A percentile compares a stretch with the other conserved stretches of the same genome.
phyloP scores from a whole-genome alignment of 2,888 invertebrate genomes.

The Hypena proboscidalis region DNA sequence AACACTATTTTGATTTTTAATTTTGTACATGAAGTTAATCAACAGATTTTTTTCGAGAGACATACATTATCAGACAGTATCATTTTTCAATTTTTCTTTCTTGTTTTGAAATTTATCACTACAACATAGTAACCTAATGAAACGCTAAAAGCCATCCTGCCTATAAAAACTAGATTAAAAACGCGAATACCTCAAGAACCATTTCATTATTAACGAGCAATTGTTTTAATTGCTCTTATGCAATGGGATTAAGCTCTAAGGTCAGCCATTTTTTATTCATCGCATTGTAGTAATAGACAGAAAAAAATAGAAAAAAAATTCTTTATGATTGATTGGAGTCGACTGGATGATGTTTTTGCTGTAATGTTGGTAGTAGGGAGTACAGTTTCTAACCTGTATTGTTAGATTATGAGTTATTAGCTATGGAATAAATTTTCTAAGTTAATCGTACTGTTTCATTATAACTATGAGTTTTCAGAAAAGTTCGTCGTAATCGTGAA shows the following conservation, averaged over 20 bases:
- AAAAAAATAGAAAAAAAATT: constrained; percentile 38
- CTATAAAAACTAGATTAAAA: constrained; percentile 2
- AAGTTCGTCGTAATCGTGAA: no score
- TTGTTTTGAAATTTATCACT: neutral
- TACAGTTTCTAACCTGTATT: neutral
- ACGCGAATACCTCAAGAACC: neutral
- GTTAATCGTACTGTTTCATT: no score
- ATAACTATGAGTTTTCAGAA: no score
- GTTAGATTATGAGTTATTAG: no score
- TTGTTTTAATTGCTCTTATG: constrained; percentile 45
- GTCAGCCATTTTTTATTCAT: constrained; percentile 48
- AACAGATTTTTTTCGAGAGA: no score
- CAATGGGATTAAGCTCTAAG: constrained; percentile 57
- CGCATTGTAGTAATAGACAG: constrained; percentile 26
- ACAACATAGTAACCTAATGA: neutral
- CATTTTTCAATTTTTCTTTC: no score
- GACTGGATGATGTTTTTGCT: constrained; percentile 28
- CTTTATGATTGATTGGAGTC: constrained; percentile 48
- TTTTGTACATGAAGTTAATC: no score
- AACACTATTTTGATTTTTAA: no score
- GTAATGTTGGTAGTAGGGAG: constrained; percentile 22
- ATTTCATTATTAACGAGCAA: constrained; percentile 34
- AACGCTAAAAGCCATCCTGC: neutral
- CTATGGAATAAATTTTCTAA: no score
- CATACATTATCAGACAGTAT: no score